phyloP scores from a whole-genome alignment of 2,113 vertebrate species.

The Motacilla alba region DNA sequence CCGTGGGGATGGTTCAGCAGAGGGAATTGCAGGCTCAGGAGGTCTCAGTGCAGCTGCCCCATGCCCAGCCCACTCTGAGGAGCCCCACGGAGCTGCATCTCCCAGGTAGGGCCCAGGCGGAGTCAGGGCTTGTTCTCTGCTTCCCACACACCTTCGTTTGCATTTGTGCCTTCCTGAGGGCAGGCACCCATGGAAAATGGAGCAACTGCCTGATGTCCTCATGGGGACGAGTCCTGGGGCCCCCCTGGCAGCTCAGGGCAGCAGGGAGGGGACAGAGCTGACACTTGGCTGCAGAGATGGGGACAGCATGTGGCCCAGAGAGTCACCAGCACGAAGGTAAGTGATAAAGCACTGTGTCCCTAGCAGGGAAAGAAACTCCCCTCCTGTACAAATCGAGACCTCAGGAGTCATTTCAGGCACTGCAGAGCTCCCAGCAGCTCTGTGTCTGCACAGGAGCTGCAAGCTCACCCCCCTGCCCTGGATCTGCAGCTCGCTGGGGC shows the following conservation, averaged over 20 bases:
- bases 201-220: neutral
- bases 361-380: neutral
- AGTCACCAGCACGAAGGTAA: accelerated
- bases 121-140: neutral
- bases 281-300: neutral
- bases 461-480: neutral
- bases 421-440: neutral
- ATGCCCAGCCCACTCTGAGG: neutral
- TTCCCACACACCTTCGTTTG: neutral
- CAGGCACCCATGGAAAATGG: neutral
- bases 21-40: neutral
- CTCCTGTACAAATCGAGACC: neutral
- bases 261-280: neutral
- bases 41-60: neutral
- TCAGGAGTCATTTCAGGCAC: neutral
- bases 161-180: neutral
- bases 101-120: neutral
- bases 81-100: accelerated
- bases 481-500: neutral
- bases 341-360: neutral
- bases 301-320: neutral
- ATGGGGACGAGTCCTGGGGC: neutral
- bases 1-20: accelerated
- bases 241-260: neutral
- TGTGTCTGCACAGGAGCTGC: neutral